Evolutionary conservation across 2,888 invertebrate species (phyloP).

Genomic region (Rotaria socialis): DNA sequence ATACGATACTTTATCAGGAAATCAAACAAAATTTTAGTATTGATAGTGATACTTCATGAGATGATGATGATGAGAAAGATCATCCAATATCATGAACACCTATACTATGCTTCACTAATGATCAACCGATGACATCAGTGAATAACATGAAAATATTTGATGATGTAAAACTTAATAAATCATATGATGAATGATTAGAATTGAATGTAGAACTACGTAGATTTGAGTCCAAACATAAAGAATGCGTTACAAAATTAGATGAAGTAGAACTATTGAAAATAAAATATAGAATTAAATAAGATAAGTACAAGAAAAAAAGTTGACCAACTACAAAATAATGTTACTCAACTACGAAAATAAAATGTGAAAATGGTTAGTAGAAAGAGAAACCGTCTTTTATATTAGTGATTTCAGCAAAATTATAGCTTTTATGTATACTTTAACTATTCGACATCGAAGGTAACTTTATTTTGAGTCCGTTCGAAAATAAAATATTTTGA

Average conservation of each 20-base stretch:
- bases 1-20: background rate
- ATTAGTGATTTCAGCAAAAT: no score
- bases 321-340: background rate
- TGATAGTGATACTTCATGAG: background rate
- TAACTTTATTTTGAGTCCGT: no score
- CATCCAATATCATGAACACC: background rate
- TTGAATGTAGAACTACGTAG: background rate
- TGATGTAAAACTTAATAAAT: background rate
- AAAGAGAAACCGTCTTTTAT: background rate
- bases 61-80: background rate
- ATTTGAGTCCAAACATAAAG: slow-evolving; percentile 40
- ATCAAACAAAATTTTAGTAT: background rate
- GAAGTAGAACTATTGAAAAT: slow-evolving; percentile 42
- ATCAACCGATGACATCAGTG: background rate
- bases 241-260: slow-evolving; percentile 43
- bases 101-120: background rate
- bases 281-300: slow-evolving; percentile 16
- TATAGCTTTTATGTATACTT: no score
- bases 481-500: no score
- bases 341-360: background rate
- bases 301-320: slow-evolving; percentile 37
- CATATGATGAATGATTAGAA: background rate
- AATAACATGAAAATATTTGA: background rate
- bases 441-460: no score
- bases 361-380: background rate